phyloP scores from a whole-genome alignment of 35 echinoderm and acorn worm genomes.

The Holothuria glaberrima region DNA sequence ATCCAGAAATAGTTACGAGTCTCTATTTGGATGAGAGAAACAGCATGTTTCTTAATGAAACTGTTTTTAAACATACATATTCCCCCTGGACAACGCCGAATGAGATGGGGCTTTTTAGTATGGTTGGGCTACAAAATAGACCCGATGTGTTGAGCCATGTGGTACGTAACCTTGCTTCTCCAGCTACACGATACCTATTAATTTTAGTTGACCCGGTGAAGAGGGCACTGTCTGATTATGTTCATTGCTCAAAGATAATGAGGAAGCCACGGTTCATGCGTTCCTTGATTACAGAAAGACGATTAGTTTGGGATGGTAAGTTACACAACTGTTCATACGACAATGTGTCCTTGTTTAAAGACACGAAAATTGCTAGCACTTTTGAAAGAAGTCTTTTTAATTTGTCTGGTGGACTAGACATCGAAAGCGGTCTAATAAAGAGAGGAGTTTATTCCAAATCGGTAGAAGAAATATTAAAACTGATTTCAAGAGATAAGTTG shows the following conservation, averaged over 20 bases:
- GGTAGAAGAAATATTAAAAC: background rate
- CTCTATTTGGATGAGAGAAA: background rate
- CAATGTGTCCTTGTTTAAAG: background rate
- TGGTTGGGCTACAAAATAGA: constrained; percentile 4
- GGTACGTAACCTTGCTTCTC: background rate
- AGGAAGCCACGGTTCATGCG: background rate
- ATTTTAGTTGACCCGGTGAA: constrained; percentile 14
- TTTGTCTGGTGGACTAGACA: background rate
- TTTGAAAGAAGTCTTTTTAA: constrained; percentile 6
- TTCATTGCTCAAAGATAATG: background rate
- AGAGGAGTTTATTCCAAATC: background rate
- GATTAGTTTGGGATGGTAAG: background rate
- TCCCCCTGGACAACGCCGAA: background rate
- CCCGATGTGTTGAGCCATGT: background rate
- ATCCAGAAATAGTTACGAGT: constrained; percentile 2
- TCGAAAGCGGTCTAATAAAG: background rate
- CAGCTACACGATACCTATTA: background rate
- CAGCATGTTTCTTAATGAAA: background rate
- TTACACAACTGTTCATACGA: background rate
- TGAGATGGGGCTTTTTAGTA: background rate
- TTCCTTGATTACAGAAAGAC: background rate
- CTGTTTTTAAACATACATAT: background rate
- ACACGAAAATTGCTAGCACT: background rate
- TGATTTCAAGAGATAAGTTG: background rate
- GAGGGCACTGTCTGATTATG: constrained; percentile 35